Conservation (phyloP, 2,797 vertebrate species). For the Thamnophis elegans region DNA sequence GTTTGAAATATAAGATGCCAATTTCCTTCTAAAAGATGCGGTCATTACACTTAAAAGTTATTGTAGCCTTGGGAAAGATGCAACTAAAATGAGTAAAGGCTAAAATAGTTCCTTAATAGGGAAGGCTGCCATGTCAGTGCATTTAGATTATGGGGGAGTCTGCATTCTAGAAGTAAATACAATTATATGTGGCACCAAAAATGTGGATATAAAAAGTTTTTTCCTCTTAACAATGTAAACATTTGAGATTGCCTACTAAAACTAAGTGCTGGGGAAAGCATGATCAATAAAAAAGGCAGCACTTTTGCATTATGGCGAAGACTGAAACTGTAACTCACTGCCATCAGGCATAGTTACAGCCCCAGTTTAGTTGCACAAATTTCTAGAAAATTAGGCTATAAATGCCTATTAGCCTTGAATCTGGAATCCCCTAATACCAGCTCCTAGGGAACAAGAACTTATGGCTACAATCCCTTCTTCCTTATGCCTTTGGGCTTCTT, state of each 20-base stretch:
- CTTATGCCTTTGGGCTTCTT: neutral
- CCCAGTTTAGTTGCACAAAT: neutral
- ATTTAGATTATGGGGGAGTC: neutral
- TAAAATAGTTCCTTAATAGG: neutral
- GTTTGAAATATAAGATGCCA: neutral
- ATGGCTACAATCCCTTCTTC: neutral
- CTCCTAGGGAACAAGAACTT: neutral
- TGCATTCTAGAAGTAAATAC: neutral
- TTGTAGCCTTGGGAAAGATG: neutral
- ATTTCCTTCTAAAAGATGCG: neutral
- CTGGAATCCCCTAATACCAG: neutral
- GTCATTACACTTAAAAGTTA: neutral
- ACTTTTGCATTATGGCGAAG: neutral
- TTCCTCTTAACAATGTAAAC: neutral
- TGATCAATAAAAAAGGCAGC: neutral
- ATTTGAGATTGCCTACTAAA: neutral
- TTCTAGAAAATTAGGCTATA: neutral
- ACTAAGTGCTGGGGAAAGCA: neutral
- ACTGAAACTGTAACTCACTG: neutral
- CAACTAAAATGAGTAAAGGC: neutral
- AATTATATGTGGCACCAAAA: neutral
- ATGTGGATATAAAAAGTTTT: neutral
- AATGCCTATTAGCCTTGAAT: neutral
- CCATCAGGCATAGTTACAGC: neutral
- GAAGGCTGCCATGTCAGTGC: neutral